A percentile compares a stretch with the other conserved stretches of the same genome.
Evolutionary conservation across 2,797 vertebrate genomes (phyloP).

Genomic region (Eremophila alpestris): DNA sequence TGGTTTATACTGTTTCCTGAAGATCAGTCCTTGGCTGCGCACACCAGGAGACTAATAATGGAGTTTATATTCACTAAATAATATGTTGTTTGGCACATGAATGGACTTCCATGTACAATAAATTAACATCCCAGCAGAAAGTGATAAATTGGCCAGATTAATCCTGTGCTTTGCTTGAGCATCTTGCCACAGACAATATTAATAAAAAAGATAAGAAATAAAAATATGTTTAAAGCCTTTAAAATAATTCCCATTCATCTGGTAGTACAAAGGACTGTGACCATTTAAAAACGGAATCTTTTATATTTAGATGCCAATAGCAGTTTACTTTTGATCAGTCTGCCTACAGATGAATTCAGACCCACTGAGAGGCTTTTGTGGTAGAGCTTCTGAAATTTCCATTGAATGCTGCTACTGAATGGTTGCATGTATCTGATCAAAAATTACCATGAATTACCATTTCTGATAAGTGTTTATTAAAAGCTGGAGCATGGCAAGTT

Average conservation of each 20-base stretch:
- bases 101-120: neutral
- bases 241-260: neutral
- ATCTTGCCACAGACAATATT: neutral
- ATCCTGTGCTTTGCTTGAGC: neutral
- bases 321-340: neutral
- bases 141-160: neutral
- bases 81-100: neutral
- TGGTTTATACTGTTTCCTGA: neutral
- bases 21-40: neutral
- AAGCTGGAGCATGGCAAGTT: neutral
- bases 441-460: neutral
- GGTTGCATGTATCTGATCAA: neutral
- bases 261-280: neutral
- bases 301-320: neutral
- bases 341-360: neutral
- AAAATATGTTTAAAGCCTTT: neutral
- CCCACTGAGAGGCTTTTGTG: neutral
- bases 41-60: neutral
- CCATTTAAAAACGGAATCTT: neutral
- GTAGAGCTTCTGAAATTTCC: neutral
- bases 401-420: neutral
- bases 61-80: neutral
- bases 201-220: neutral
- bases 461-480: constrained; percentile 26
- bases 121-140: neutral